Evolutionary conservation across 2,888 invertebrate genomes (phyloP), one percentile per base, ranked within the genome.

Genomic region (Chromoteleia sp.): DNA sequence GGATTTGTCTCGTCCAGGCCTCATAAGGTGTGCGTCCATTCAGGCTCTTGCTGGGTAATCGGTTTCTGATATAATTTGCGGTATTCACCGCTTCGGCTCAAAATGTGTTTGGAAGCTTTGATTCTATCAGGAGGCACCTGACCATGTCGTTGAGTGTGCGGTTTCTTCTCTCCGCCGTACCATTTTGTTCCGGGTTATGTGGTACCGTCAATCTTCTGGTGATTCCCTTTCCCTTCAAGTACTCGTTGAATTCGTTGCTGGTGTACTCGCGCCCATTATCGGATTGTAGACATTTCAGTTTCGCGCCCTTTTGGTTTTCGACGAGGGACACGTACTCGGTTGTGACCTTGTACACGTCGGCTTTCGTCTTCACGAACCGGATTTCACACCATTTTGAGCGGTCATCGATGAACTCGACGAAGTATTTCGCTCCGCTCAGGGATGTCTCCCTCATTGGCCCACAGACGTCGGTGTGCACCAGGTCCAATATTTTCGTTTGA

Each of bases 321-420:
- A 83, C 79, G 6, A 79, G 68, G 2, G 56, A 59, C 33, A 83
- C 75, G 36, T 63, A 85, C 5, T 82, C 81, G 14, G 74, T 80
- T 8, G 84, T 81, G 14, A 39, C 54, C 12, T 83, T 48, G 6
- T 82, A 73, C 6, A 81, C 83, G 8, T 86, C 84, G n/a, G 36
- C 48, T 25, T 86, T 85, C 15, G 56, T 14, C 17, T 83, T 85
- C 14, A 87, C 15, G 19, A 85, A 84, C 15, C 81, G 59, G n/a
- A 86, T 80, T 48, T 84, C 81, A 39, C 84, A 83, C 84, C 83
- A 86, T n/a, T 84, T 54, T 2, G 83, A 78, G 39, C 54, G 41
- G 39, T 88, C 86, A 48, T 88, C 86, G 5, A 86, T 86, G 33
- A 87, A 87, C 0, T 84, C 83, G 2, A 86, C 67, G 15, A 87